phyloP scores from a whole-genome alignment of 2,797 vertebrate species.

The Arnoldichthys spilopterus region DNA sequence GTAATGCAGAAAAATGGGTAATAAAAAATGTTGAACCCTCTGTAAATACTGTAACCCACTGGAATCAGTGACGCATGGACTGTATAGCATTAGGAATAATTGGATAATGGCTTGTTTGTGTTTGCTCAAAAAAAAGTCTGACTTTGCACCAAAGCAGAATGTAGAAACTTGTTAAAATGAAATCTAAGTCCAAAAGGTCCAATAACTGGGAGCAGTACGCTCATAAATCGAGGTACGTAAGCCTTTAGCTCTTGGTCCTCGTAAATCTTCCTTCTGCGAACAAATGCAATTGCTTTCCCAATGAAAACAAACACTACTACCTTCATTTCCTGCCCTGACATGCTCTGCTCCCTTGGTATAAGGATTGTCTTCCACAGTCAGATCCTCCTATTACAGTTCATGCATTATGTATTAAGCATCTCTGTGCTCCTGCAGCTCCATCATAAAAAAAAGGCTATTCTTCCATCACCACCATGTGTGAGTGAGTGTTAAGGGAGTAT shows the following conservation, averaged over 20 bases:
- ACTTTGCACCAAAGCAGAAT: not conserved
- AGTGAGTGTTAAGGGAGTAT: slow-evolving; percentile 3
- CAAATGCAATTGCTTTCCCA: slow-evolving; percentile 14
- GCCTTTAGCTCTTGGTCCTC: not conserved
- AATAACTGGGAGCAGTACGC: slow-evolving; percentile 9
- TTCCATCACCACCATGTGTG: not conserved
- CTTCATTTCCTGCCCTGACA: slow-evolving; percentile 47
- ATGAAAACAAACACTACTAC: slow-evolving; percentile 48
- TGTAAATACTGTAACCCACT: not conserved
- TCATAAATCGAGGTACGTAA: slow-evolving; percentile 31
- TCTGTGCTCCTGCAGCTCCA: not conserved
- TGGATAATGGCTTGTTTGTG: not conserved
- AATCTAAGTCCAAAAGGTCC: not conserved
- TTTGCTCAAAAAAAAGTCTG: not conserved
- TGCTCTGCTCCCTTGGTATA: slow-evolving; percentile 20
- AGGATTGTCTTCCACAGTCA: slow-evolving; percentile 7
- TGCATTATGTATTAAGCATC: slow-evolving; percentile 13
- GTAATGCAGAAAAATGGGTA: not conserved
- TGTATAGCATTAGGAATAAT: slow-evolving; percentile 2
- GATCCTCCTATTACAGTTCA: slow-evolving; percentile 34
- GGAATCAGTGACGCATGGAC: slow-evolving; percentile 5
- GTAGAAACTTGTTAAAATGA: not conserved
- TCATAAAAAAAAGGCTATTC: not conserved
- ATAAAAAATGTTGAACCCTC: slow-evolving; percentile 10
- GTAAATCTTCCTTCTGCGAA: slow-evolving; percentile 33